Conservation (phyloP, 2,797 vertebrate species). For the Enteromius unitaeniatus region DNA sequence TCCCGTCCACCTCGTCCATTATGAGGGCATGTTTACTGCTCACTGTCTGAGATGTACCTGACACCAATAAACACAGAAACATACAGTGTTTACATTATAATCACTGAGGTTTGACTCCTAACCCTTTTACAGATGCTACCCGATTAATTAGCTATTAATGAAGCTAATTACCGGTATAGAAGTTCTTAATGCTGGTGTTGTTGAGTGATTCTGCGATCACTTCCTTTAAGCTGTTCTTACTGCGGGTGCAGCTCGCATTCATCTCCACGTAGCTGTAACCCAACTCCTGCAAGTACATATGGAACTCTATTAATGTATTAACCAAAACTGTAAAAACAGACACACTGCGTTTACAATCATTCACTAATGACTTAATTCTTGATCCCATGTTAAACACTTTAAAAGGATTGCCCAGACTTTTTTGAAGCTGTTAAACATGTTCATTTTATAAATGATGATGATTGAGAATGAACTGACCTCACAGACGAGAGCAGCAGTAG, state of each 20-base stretch:
- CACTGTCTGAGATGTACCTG: conserved; percentile 84
- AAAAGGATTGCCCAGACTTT: background rate
- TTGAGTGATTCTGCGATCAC: conserved; percentile 90
- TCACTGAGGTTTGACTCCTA: background rate
- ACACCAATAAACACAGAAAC: conserved; percentile 38
- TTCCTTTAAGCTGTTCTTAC: conserved; percentile 92
- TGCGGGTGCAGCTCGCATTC: conserved; percentile 96
- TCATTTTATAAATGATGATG: background rate
- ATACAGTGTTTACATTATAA: conserved; percentile 16
- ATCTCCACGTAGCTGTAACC: conserved; percentile 95
- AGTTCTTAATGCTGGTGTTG: conserved; percentile 96
- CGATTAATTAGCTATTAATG: background rate
- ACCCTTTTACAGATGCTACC: conserved; percentile 12
- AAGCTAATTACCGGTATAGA: conserved; percentile 84
- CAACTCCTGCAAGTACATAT: conserved; percentile 82
- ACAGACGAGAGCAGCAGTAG: conserved; percentile 92
- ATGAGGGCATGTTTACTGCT: conserved; percentile 89
- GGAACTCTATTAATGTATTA: conserved; percentile 10
- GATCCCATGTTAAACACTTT: background rate
- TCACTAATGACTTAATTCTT: conserved; percentile 13
- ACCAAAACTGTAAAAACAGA: conserved; percentile 18
- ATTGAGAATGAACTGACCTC: conserved; percentile 80
- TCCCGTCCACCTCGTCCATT: conserved; percentile 99
- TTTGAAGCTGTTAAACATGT: background rate
- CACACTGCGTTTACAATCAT: conserved; percentile 15